Evolutionary conservation across 2,113 vertebrate genomes (phyloP).

Genomic region (Brienomyrus brachyistius): DNA sequence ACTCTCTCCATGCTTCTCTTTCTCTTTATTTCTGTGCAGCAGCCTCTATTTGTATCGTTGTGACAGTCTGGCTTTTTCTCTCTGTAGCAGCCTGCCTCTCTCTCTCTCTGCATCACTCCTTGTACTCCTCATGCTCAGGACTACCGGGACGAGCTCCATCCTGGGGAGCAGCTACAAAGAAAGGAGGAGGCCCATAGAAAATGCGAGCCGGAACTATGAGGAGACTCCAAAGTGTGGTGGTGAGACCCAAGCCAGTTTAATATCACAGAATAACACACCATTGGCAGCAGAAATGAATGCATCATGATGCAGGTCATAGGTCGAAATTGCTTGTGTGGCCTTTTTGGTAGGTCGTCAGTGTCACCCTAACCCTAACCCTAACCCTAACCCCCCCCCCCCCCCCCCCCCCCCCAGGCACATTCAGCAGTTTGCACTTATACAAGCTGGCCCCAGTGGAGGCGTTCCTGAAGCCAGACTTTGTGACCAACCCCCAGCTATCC

Average conservation of each 20-base stretch:
- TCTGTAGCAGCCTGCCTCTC: background rate
- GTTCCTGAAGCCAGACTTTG: slow-evolving; percentile 47
- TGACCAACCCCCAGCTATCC: slow-evolving; percentile 51
- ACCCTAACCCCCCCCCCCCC: slow-evolving; percentile 30
- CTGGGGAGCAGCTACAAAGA: slow-evolving; percentile 42
- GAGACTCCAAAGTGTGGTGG: slow-evolving; percentile 29
- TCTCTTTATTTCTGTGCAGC: background rate
- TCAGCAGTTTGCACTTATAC: slow-evolving; percentile 45
- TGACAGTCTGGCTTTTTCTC: background rate
- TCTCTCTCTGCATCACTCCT: background rate
- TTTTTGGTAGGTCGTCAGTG: background rate
- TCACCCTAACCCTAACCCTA: slow-evolving; percentile 23
- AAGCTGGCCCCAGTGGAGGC: slow-evolving; percentile 43
- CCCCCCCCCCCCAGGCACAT: slow-evolving; percentile 41
- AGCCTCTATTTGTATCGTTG: background rate
- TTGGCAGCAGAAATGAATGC: background rate
- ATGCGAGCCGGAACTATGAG: slow-evolving; percentile 29
- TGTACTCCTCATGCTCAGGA: slow-evolving; percentile 1
- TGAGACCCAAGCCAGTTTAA: slow-evolving; percentile 33
- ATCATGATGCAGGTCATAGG: background rate
- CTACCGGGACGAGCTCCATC: slow-evolving; percentile 32
- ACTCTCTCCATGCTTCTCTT: too few relatives aligned
- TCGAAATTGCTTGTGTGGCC: background rate
- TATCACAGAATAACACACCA: background rate
- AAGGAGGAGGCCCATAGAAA: slow-evolving; percentile 37